Conservation (phyloP, 2,113 vertebrate species). For the Donacobius atricapilla region DNA sequence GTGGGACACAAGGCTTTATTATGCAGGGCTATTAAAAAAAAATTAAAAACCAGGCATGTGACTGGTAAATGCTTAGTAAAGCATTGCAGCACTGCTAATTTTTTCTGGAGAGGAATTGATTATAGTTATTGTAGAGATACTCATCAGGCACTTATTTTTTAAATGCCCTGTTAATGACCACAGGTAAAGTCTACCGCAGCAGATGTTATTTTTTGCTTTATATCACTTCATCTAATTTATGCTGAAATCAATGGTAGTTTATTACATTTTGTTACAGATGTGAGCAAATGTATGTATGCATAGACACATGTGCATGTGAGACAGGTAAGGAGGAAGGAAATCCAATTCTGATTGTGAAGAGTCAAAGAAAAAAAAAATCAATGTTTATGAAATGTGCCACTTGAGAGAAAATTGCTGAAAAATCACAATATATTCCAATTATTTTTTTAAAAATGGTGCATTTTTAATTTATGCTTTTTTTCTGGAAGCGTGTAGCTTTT, state of each 20-base stretch:
- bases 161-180: not conserved
- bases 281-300: too few relatives aligned
- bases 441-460: not conserved
- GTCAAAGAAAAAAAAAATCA: not conserved
- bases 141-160: not conserved
- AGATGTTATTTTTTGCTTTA: not conserved
- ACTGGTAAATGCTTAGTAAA: not conserved
- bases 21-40: not conserved
- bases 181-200: not conserved
- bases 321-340: not conserved
- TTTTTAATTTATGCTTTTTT: not conserved
- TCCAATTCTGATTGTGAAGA: not conserved
- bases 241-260: not conserved
- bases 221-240: not conserved
- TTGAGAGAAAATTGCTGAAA: not conserved
- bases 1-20: not conserved
- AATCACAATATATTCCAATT: not conserved
- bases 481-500: fast-evolving
- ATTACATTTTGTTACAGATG: not conserved
- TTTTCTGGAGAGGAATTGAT: not conserved
- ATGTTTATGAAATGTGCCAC: not conserved
- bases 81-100: not conserved
- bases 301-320: not conserved
- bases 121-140: not conserved
- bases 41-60: not conserved